These are phyloP conservation scores for Dendroctonus valens DNA, from an alignment of 1,140 invertebrate genomes.

Conservation along the genomic window DNA sequence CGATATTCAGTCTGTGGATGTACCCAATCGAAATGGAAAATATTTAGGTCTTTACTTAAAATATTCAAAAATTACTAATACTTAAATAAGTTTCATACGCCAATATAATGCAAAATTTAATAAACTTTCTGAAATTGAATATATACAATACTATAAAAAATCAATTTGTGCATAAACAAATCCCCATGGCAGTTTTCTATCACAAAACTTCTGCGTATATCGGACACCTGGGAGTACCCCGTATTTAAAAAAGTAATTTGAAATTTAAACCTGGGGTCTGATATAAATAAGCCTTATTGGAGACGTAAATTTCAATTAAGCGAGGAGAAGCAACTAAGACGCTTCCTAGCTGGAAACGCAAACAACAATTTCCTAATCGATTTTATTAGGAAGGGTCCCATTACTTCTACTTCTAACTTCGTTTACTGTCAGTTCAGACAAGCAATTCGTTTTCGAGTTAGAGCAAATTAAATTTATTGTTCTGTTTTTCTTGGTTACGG, in stretches of 20 bases:
- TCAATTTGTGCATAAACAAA: no score
- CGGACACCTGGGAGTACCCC: slow-evolving; percentile 12
- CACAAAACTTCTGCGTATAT: not conserved
- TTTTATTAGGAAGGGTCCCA: slow-evolving; percentile 35
- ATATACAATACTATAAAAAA: no score
- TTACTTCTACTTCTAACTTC: slow-evolving; percentile 38
- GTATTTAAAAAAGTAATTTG: slow-evolving; percentile 16
- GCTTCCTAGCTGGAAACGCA: slow-evolving; percentile 29
- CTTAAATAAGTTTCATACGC: no score
- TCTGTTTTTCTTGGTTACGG: slow-evolving; percentile 28
- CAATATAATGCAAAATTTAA: no score
- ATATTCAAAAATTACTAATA: no score
- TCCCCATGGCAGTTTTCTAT: not conserved
- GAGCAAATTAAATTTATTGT: slow-evolving; percentile 36
- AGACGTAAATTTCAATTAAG: slow-evolving; percentile 35
- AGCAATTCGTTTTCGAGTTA: slow-evolving; percentile 34
- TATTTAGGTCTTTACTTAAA: no score
- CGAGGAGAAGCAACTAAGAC: slow-evolving; percentile 23
- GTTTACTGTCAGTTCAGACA: slow-evolving; percentile 33
- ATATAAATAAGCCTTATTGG: slow-evolving; percentile 26
- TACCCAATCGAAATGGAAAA: no score
- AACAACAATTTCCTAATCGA: slow-evolving; percentile 36
- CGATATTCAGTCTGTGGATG: no score
- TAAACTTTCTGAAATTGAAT: no score
- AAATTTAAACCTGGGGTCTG: slow-evolving; percentile 13